phyloP scores from a whole-genome alignment of 1,140 invertebrate genomes.

The Delia radicum region DNA sequence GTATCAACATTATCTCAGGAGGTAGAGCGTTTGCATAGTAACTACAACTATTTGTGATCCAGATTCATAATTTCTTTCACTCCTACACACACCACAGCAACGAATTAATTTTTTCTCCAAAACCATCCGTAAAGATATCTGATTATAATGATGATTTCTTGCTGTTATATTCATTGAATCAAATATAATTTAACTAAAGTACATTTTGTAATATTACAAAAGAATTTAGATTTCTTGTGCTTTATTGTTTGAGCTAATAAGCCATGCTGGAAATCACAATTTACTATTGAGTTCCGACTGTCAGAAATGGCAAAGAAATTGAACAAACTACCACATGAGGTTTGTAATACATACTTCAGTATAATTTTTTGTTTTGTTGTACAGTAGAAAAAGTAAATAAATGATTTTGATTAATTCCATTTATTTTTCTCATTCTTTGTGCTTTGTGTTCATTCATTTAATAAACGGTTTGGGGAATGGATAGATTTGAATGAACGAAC shows the following conservation, averaged over 20 bases:
- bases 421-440: too few species aligned
- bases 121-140: not conserved
- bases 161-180: not conserved
- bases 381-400: not conserved
- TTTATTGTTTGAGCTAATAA: too few species aligned
- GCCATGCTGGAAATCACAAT: not conserved
- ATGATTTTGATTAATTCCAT: slow-evolving; percentile 11
- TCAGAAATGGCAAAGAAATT: not conserved
- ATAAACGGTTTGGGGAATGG: too few species aligned
- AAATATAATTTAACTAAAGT: slow-evolving; percentile 10
- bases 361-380: not conserved
- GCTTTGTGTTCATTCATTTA: too few species aligned
- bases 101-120: too few species aligned
- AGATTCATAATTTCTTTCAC: too few species aligned
- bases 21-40: too few species aligned
- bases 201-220: not conserved
- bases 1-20: too few species aligned
- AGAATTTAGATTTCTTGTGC: too few species aligned
- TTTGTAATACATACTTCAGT: not conserved
- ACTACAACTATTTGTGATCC: not conserved
- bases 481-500: not conserved
- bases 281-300: not conserved
- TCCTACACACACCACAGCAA: too few species aligned
- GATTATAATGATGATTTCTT: not conserved
- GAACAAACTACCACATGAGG: not conserved